Evolutionary conservation across 2,113 vertebrate species (phyloP).

Genomic region (Indri indri): DNA sequence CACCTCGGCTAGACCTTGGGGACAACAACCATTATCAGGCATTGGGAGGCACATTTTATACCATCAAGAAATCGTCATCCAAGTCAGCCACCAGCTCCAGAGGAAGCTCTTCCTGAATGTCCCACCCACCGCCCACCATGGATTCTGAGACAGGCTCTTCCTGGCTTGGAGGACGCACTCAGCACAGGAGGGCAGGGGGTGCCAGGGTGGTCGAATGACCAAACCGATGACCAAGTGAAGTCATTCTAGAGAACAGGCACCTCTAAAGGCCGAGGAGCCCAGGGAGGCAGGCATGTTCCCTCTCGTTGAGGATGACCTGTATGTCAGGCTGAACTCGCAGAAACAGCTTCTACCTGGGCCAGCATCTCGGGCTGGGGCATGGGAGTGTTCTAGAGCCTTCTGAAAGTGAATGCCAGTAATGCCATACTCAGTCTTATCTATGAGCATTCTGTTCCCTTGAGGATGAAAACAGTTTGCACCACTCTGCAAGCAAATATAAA

Average conservation of each 20-base stretch:
- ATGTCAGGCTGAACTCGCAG: background rate
- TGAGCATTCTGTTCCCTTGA: background rate
- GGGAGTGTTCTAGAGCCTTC: background rate
- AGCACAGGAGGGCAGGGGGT: background rate
- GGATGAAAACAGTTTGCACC: background rate
- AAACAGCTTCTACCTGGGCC: background rate
- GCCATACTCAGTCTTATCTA: background rate
- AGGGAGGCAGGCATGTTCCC: background rate
- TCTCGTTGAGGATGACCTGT: rapidly evolving
- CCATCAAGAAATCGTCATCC: background rate
- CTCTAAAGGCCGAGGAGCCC: rapidly evolving
- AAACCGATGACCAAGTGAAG: rapidly evolving
- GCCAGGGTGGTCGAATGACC: rapidly evolving
- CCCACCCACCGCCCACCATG: too few species aligned
- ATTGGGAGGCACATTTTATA: background rate
- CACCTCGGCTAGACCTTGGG: background rate
- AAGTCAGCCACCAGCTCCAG: background rate
- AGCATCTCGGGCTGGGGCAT: background rate
- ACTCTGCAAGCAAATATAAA: background rate
- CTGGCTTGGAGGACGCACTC: rapidly evolving
- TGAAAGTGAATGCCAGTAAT: background rate
- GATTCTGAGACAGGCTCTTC: background rate
- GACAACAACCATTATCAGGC: rapidly evolving
- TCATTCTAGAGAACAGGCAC: background rate
- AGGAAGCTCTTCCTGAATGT: too few species aligned